A percentile compares a stretch with the other conserved stretches of the same genome.
Conservation (phyloP, 2,797 vertebrate species). For the Hippocampus kuda region DNA sequence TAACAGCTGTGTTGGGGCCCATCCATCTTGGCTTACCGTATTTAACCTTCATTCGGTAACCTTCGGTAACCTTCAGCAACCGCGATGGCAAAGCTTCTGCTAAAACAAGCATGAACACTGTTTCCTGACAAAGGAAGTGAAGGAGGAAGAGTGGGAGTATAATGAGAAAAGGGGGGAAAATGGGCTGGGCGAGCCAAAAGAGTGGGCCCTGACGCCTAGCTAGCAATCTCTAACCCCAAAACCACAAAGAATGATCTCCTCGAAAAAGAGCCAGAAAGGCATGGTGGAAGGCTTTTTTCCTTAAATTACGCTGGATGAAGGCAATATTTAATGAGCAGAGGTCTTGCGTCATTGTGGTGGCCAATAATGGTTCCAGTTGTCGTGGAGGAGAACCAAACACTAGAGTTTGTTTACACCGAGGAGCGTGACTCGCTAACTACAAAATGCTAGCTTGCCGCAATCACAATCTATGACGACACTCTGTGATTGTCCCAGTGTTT, state of each 20-base stretch:
- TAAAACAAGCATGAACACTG: conserved; percentile 30
- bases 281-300: conserved; percentile 34
- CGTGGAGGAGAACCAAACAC: conserved; percentile 52
- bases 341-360: conserved; percentile 57
- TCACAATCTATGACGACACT: conserved; percentile 24
- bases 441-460: conserved; percentile 8
- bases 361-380: conserved; percentile 63
- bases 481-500: conserved; percentile 14
- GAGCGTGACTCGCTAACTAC: conserved; percentile 17
- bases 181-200: conserved; percentile 14
- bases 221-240: conserved; percentile 47
- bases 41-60: conserved; percentile 29
- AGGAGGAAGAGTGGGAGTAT: conserved; percentile 16
- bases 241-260: conserved; percentile 58
- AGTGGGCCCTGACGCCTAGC: conserved; percentile 42
- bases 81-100: conserved; percentile 31
- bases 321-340: conserved; percentile 50
- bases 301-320: conserved; percentile 42
- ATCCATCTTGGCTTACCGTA: conserved; percentile 49
- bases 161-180: conserved; percentile 11
- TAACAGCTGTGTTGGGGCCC: conserved; percentile 34
- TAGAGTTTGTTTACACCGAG: conserved; percentile 52
- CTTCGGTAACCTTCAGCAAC: conserved; percentile 12
- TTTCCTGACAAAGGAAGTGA: conserved; percentile 23
- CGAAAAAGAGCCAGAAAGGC: conserved; percentile 33